Evolutionary conservation across 2,797 vertebrate species (phyloP).

Genomic region (Anguilla megastoma): DNA sequence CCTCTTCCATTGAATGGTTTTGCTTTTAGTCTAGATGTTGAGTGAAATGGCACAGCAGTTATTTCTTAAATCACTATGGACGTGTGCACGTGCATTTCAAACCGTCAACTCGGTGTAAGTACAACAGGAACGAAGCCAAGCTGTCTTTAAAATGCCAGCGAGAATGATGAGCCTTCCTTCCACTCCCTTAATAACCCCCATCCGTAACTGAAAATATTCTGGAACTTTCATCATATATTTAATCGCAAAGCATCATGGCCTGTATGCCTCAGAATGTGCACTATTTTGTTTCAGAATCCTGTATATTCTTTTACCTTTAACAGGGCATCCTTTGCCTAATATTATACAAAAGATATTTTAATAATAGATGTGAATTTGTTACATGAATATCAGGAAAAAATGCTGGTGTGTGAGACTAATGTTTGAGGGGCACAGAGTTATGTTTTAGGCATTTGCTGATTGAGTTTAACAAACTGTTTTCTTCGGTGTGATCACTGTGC

Average conservation of each 20-base stretch:
- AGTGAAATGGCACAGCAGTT: conserved; percentile 21
- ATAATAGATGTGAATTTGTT: conserved; percentile 67
- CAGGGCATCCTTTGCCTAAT: conserved; percentile 71
- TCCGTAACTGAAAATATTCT: conserved; percentile 63
- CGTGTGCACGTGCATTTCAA: conserved; percentile 49
- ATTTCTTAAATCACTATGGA: conserved; percentile 52
- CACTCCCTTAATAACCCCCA: conserved; percentile 59
- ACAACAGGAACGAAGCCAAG: conserved; percentile 38
- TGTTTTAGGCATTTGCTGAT: conserved; percentile 55
- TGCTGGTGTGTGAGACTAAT: conserved; percentile 50
- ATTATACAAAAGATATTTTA: conserved; percentile 66
- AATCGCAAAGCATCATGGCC: conserved; percentile 71
- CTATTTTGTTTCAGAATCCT: conserved; percentile 80
- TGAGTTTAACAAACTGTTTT: conserved; percentile 30
- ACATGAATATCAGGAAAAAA: conserved; percentile 49
- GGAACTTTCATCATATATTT: conserved; percentile 72
- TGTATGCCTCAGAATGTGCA: conserved; percentile 85
- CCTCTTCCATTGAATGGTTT: background rate
- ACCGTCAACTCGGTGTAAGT: conserved; percentile 39
- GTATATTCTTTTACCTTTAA: conserved; percentile 74
- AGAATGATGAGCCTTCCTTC: conserved; percentile 46
- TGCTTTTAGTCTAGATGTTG: background rate
- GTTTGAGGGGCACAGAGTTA: conserved; percentile 44
- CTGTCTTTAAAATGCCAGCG: conserved; percentile 35
- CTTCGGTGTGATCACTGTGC: conserved; percentile 44